Evolutionary conservation across 2,888 invertebrate genomes (phyloP).

Genomic region (Idaea aversata): DNA sequence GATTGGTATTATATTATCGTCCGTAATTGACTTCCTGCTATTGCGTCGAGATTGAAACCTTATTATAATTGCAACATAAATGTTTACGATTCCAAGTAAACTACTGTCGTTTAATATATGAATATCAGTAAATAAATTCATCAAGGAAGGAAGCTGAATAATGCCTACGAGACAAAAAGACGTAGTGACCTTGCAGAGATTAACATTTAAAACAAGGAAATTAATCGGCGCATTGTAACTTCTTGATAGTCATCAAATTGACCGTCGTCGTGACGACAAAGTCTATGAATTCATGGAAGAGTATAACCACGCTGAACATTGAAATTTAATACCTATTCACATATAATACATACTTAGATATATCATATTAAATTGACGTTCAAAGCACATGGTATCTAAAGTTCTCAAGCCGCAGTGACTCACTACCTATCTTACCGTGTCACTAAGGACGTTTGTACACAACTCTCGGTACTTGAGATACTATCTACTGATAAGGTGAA

Average conservation of each 20-base stretch:
- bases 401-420: not conserved
- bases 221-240: constrained; percentile 16
- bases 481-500: constrained; percentile 11
- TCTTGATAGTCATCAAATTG: not conserved
- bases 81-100: not conserved
- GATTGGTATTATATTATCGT: constrained; percentile 20
- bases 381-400: not conserved
- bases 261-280: not conserved
- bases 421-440: not conserved
- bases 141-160: constrained; percentile 26
- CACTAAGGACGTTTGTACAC: not conserved
- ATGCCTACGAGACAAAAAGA: constrained; percentile 23
- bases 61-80: constrained; percentile 9
- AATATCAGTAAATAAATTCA: constrained; percentile 12
- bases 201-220: constrained; percentile 20
- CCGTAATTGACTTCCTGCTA: constrained; percentile 34
- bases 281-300: not conserved
- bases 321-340: not conserved
- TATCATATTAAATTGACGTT: not conserved
- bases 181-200: constrained; percentile 27
- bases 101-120: not conserved
- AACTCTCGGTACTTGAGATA: not conserved
- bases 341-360: not conserved
- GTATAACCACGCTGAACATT: not conserved
- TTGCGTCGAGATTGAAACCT: constrained; percentile 22